These are phyloP conservation scores for Phyllostomus hastatus DNA, from an alignment of 2,113 vertebrate species.

Conservation along the genomic window DNA sequence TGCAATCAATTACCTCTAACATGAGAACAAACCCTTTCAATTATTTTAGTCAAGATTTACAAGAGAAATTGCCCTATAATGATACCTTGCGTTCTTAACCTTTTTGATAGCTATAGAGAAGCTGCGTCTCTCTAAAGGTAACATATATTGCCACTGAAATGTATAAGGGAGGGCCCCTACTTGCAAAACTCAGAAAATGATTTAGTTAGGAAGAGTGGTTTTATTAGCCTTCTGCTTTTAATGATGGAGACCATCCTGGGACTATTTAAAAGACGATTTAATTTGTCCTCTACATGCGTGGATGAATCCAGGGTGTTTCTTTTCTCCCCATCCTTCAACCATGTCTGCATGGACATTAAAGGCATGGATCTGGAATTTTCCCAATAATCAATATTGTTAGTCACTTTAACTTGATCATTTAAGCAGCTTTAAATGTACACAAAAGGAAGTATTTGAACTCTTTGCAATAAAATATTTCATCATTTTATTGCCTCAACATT, in stretches of 20 bases:
- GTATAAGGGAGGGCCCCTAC: constrained; percentile 46
- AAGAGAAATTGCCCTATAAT: constrained; percentile 10
- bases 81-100: constrained; percentile 24
- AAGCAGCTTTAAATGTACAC: not conserved
- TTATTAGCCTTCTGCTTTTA: constrained; percentile 55
- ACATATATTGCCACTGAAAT: constrained; percentile 59
- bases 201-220: constrained; percentile 49
- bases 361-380: not conserved
- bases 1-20: not conserved
- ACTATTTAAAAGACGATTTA: constrained; percentile 57
- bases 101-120: constrained; percentile 43
- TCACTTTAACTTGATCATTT: not conserved
- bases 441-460: not conserved
- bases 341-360: not conserved
- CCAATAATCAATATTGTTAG: constrained; percentile 3
- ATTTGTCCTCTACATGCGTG: constrained; percentile 48
- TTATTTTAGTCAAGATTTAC: constrained; percentile 46
- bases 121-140: constrained; percentile 46
- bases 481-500: not conserved
- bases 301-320: not conserved
- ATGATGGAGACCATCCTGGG: not conserved
- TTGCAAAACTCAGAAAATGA: constrained; percentile 46
- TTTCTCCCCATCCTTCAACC: not conserved
- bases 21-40: constrained; percentile 14
- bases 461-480: not conserved